Conservation (phyloP, 1,140 invertebrate species). For the Chelonus insularis region DNA sequence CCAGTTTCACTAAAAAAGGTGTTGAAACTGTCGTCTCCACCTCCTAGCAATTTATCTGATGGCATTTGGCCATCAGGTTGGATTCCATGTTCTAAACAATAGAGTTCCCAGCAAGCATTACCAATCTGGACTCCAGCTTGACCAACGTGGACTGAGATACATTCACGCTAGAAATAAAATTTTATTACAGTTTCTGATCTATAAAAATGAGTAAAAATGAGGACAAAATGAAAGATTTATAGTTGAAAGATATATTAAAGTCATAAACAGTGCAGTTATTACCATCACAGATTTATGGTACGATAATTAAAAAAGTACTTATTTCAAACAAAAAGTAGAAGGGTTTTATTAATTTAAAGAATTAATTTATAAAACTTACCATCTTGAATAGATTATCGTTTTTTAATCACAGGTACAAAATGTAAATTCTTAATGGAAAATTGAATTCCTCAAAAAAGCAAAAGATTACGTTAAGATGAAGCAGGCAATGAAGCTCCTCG, state of each 20-base stretch:
- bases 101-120: conserved; percentile 28
- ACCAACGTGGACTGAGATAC: conserved; percentile 29
- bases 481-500: conserved; percentile 21
- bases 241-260: no score
- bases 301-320: no score
- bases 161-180: conserved; percentile 24
- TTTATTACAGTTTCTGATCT: not conserved
- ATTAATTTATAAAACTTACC: no score
- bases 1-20: conserved; percentile 28
- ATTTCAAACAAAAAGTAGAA: no score
- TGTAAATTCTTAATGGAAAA: no score
- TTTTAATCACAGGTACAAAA: conserved; percentile 8
- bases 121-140: conserved; percentile 28
- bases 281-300: no score
- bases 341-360: no score
- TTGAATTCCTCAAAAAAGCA: conserved; percentile 11
- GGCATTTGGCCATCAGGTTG: conserved; percentile 28
- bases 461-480: conserved; percentile 8
- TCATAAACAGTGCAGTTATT: no score
- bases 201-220: not conserved
- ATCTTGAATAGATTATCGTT: not conserved
- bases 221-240: not conserved
- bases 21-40: conserved; percentile 27
- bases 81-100: conserved; percentile 26
- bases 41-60: conserved; percentile 24